These are phyloP conservation scores for Manis crassicaudata DNA, from an alignment of 2,797 vertebrate genomes.

Conservation along the genomic window DNA sequence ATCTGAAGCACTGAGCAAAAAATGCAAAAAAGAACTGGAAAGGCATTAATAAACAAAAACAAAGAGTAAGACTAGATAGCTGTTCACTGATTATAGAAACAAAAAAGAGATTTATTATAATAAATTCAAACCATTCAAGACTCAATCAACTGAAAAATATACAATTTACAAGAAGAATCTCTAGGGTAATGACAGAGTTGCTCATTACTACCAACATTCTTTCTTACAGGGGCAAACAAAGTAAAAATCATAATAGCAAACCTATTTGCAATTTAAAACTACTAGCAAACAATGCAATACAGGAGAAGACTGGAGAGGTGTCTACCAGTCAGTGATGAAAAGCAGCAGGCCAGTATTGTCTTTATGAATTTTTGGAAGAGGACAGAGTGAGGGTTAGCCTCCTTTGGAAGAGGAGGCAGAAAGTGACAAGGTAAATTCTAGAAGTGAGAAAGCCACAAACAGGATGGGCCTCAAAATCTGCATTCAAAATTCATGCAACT, in stretches of 20 bases:
- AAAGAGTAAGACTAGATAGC: not conserved
- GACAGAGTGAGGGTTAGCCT: not conserved
- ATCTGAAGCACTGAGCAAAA: not conserved
- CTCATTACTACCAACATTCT: not conserved
- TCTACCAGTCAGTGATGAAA: not conserved
- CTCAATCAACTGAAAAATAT: not conserved
- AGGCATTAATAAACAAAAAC: not conserved
- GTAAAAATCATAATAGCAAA: not conserved
- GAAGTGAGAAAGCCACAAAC: not conserved
- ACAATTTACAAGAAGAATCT: not conserved
- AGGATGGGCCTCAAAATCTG: not conserved
- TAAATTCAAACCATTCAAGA: not conserved
- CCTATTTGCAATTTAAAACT: not conserved
- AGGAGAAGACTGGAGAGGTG: not conserved
- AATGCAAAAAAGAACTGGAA: not conserved
- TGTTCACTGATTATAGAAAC: not conserved
- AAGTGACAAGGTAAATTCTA: not conserved
- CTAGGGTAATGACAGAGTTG: not conserved
- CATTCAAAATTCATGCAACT: not conserved
- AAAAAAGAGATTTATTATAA: not conserved
- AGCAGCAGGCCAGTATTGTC: not conserved
- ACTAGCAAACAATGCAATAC: not conserved
- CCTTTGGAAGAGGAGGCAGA: not conserved
- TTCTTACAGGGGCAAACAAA: not conserved
- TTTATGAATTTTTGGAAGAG: not conserved